These are phyloP conservation scores for Meloidogyne chitwoodi DNA, from an alignment of 1,140 invertebrate species.

Conservation along the genomic window DNA sequence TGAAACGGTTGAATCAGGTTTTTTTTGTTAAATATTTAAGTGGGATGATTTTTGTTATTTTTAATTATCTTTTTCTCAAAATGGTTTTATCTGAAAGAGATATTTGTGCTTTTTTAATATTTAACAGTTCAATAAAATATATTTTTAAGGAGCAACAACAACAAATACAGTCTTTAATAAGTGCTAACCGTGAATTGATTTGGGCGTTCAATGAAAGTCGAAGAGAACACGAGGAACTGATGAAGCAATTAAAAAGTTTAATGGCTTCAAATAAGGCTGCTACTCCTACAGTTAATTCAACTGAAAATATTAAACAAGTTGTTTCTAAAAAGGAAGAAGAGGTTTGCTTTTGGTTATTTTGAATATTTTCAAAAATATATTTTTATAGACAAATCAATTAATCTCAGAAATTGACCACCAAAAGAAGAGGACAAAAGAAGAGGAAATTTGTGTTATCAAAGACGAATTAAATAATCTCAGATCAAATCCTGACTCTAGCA, in stretches of 20 bases:
- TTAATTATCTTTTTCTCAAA: neutral
- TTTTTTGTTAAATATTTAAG: neutral
- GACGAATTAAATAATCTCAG: neutral
- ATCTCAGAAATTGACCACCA: neutral
- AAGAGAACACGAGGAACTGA: conserved; percentile 13
- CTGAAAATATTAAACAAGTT: neutral
- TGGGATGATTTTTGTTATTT: neutral
- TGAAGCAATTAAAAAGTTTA: conserved; percentile 9
- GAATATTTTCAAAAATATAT: too few species aligned
- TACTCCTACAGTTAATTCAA: neutral
- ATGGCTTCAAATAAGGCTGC: neutral
- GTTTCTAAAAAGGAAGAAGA: neutral
- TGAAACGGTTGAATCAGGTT: conserved; percentile 15
- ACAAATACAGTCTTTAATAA: conserved; percentile 15
- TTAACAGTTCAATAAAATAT: neutral
- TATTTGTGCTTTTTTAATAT: too few species aligned
- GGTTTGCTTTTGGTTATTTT: neutral
- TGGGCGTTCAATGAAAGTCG: conserved; percentile 20
- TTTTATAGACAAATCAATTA: neutral
- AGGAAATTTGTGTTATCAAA: neutral
- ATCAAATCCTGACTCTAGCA: neutral
- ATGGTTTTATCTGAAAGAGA: too few species aligned
- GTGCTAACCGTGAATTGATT: conserved; percentile 17
- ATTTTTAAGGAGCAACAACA: conserved; percentile 15
- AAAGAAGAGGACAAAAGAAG: neutral